phyloP scores from a whole-genome alignment of 2,888 invertebrate genomes.

The Steinernema hermaphroditum region DNA sequence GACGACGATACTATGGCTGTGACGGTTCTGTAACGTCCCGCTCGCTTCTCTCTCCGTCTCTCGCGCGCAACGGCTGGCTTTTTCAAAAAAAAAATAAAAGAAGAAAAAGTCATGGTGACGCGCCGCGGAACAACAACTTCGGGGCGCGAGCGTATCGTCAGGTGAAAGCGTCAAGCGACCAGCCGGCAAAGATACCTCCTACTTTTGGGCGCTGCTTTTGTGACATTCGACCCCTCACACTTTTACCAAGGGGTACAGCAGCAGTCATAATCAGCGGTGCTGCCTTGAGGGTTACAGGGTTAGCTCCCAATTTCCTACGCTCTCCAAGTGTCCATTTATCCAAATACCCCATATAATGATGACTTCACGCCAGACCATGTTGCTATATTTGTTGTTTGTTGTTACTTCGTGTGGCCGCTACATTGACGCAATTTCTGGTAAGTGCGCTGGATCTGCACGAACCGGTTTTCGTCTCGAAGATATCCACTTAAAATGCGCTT shows the following conservation, averaged over 20 bases:
- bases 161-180: slow-evolving; percentile 18
- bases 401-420: neutral
- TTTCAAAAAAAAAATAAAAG: neutral
- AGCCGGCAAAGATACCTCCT: neutral
- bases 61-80: neutral
- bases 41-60: neutral
- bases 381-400: neutral
- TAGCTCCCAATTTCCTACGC: no score
- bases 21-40: slow-evolving; percentile 26
- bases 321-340: no score
- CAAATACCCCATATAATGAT: no score
- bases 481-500: no score
- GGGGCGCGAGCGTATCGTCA: slow-evolving; percentile 12
- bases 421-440: slow-evolving; percentile 17
- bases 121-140: slow-evolving; percentile 18
- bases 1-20: slow-evolving; percentile 12
- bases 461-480: no score
- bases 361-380: no score
- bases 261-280: no score
- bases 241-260: slow-evolving; percentile 8
- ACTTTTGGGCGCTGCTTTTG: slow-evolving; percentile 21
- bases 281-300: no score
- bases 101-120: slow-evolving; percentile 25
- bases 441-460: slow-evolving; percentile 3
- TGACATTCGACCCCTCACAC: slow-evolving; percentile 20